Percentiles rank a stretch among this genome's conserved stretches.
Evolutionary conservation across 2,797 vertebrate genomes (phyloP).

Genomic region (Rhinogobio ventralis): DNA sequence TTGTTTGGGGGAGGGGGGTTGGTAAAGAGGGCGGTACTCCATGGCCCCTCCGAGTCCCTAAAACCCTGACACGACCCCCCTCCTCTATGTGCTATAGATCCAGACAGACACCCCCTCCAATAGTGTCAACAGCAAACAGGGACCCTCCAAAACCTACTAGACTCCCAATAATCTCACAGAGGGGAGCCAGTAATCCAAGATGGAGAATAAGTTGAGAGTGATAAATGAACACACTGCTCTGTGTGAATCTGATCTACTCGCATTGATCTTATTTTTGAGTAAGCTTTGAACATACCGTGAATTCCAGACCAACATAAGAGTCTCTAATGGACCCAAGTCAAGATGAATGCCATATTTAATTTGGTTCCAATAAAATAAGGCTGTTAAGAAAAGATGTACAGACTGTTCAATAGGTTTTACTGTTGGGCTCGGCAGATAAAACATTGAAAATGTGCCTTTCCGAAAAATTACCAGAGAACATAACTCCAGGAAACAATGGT

Average conservation of each 20-base stretch:
- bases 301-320: constrained; percentile 13
- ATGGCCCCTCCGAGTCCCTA: constrained; percentile 58
- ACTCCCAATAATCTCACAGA: constrained; percentile 40
- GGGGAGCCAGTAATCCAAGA: constrained; percentile 47
- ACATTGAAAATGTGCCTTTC: neutral
- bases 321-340: neutral
- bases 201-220: constrained; percentile 34
- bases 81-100: constrained; percentile 74
- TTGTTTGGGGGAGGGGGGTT: constrained; percentile 78
- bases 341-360: constrained; percentile 1
- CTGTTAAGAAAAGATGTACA: neutral
- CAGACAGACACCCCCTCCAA: constrained; percentile 75
- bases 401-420: neutral
- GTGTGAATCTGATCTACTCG: constrained; percentile 19
- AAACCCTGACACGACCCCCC: constrained; percentile 59
- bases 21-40: constrained; percentile 56
- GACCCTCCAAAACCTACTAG: constrained; percentile 59
- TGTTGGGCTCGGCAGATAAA: neutral
- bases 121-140: constrained; percentile 67
- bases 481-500: neutral
- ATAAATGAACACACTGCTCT: constrained; percentile 25
- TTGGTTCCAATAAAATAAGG: neutral
- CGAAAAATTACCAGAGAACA: neutral
- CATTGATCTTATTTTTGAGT: constrained; percentile 29
- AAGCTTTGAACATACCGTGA: constrained; percentile 1